Base-by-base conservation (phyloP, 2,888 invertebrate species). In the Drosophila paranaensis region DNA sequence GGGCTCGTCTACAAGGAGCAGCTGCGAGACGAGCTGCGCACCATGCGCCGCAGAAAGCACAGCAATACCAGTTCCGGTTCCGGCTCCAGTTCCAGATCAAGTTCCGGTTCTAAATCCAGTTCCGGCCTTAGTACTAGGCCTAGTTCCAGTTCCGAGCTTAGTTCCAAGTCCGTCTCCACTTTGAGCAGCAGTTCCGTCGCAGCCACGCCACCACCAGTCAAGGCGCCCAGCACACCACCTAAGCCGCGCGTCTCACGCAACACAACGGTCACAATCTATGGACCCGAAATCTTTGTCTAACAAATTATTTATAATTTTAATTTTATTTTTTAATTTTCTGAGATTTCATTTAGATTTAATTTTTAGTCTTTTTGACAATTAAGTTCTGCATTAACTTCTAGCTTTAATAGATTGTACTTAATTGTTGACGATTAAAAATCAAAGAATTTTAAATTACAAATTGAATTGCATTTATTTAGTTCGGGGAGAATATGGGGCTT, bases 391-490 rank as follows among this genome's bases (percentile, higher is more conserved):
- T 54, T 39, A 14, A 37, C 14, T 64, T 67, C 25, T 42, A 65
- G 30, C 42, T 56, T 53, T 20, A 14, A 64, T 65, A 39, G n/a
- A 16, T 55, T 65, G 60, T 53, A 54, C 63, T 75, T 87, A 89
- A 89, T 83, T 89, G 87, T 84, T 88, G 82, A 88, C 90, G 90
- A 89, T 89, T 89, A 77, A 68, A 89, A 88, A 84, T 88, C 84
- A 82, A 71, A 79, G 70, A 70, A 71, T 67, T 57, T 60, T 53
- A 40, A 66, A 45, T 69, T 62, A 42, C 66, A 55, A 40, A 43
- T 45, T 37, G 4, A 35, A 37, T 37, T 43, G 3, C 20, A 58
- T 57, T 48, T 33, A 10, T 33, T 33, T 33, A 33, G 2, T 27
- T 27, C 27, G 8, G 6, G 30, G 30, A 6, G 30, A 33, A 8